Base-by-base conservation (phyloP, 2,888 invertebrate species). In the Megalurothrips usitatus region DNA sequence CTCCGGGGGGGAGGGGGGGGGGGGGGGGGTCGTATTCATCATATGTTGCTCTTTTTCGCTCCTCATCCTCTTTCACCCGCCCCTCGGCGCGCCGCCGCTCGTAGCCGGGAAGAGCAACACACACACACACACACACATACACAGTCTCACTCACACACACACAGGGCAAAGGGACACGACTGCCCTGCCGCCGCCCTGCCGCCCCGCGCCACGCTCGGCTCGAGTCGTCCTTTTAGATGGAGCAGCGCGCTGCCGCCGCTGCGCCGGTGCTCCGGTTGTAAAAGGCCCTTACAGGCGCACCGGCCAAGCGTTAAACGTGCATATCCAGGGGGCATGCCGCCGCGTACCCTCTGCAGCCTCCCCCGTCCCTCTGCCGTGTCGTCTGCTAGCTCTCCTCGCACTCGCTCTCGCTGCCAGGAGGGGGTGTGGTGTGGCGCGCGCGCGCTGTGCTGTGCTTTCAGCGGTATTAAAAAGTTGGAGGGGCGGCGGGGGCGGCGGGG, bases 291-390 rank as follows among this genome's bases (percentile, higher is more conserved):
- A 75, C 68, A 75, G 68, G 23, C 23, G 23, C 68, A 75, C 26
- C 68, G 68, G 68, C 68, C 68, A 75, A 23, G 68, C 68, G 68
- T 75, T 75, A 75, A 75, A 75, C 68, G 68, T 75, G 68, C n/a
- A 75, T 75, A 75, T 75, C 68, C 58, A 58, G 58, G 19, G 58
- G 58, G 14, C 58, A 6, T 8, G 58, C 58, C 58, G 19, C 58
- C n/a, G 58, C 58, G 19, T 17, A 0, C 4, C 58, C 58, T 58
- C 58, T 8, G 19, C n/a, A 17, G 11, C 58, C 52, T 52, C 14
- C 2, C 52, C 10, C 52, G 10, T 12, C 52, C 10, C 52, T 52
- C 34, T 43, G 6, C 34, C 34, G 34, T 43, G 34, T 43, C 34
- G 34, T 43, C 34, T 43, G 34, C 34, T 43, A 43, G 34, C 34